A percentile compares a stretch with the other conserved stretches of the same genome.
These are phyloP conservation scores for Apaloderma vittatum DNA, from an alignment of 2,113 vertebrate species.

Conservation along the genomic window DNA sequence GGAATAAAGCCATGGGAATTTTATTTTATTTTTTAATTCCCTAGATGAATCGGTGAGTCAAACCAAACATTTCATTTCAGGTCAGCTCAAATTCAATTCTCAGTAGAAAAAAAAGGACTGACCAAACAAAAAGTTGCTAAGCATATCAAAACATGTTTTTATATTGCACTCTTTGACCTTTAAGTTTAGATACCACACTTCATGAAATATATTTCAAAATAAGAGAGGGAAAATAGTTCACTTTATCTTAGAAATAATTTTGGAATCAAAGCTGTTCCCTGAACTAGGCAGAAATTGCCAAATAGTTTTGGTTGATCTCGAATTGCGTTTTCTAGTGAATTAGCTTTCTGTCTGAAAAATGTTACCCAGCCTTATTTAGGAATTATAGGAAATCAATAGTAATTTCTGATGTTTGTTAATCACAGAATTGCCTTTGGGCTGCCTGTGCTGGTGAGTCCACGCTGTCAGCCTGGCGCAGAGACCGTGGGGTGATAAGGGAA, in stretches of 20 bases:
- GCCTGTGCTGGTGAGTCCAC: background rate
- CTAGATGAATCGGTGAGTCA: background rate
- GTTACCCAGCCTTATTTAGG: background rate
- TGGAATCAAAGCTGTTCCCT: background rate
- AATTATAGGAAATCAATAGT: background rate
- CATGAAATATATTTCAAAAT: background rate
- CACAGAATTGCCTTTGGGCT: background rate
- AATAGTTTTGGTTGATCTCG: conserved; percentile 38
- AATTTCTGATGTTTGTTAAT: background rate
- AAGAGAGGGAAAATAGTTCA: background rate
- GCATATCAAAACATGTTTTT: background rate
- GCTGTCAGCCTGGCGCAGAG: background rate
- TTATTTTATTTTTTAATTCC: background rate
- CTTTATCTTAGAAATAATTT: background rate
- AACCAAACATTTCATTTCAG: background rate
- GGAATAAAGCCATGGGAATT: background rate
- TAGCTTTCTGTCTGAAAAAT: conserved; percentile 4
- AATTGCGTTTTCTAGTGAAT: background rate
- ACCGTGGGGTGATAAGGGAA: background rate
- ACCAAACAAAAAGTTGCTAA: background rate
- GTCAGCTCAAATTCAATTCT: background rate
- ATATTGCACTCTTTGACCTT: conserved; percentile 6
- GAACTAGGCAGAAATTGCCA: background rate
- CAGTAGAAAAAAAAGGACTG: background rate
- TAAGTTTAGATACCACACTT: background rate